Conservation (phyloP, 2,113 vertebrate genomes). For the Amblyopsis rosae region DNA sequence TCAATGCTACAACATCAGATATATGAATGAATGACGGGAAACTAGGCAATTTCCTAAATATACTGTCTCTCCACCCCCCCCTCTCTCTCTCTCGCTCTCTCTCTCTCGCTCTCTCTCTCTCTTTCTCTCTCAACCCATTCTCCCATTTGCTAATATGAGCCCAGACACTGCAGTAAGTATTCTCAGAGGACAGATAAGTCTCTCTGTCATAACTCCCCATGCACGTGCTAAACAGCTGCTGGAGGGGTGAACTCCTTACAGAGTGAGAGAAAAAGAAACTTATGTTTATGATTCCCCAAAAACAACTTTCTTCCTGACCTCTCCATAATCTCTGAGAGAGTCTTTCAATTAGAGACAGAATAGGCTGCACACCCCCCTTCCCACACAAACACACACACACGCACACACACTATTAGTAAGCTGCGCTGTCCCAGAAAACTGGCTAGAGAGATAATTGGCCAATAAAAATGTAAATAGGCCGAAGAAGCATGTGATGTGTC, state of each 20-base stretch:
- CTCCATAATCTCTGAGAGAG: slow-evolving; percentile 69
- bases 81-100: slow-evolving; percentile 25
- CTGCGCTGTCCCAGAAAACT: slow-evolving; percentile 55
- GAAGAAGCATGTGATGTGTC: slow-evolving; percentile 60
- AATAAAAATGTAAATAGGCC: slow-evolving; percentile 79
- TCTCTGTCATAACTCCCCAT: slow-evolving; percentile 12
- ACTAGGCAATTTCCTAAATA: background rate
- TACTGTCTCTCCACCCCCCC: slow-evolving; percentile 48
- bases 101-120: slow-evolving; percentile 1
- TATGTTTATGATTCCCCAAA: slow-evolving; percentile 67
- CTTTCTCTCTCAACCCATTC: slow-evolving; percentile 7
- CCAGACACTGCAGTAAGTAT: slow-evolving; percentile 47
- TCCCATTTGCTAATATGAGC: slow-evolving; percentile 34
- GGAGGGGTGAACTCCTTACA: slow-evolving; percentile 45
- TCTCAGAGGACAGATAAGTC: slow-evolving; percentile 50
- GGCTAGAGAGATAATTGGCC: slow-evolving; percentile 76
- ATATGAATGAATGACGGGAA: no score
- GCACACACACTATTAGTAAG: slow-evolving; percentile 31
- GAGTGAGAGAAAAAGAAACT: slow-evolving; percentile 54
- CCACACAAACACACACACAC: background rate
- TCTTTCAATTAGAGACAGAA: slow-evolving; percentile 70
- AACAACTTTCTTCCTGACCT: slow-evolving; percentile 73
- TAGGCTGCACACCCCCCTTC: slow-evolving; percentile 48
- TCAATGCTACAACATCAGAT: no score
- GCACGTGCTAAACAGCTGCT: slow-evolving; percentile 63